Evolutionary conservation across 2,888 invertebrate genomes (phyloP).

Genomic region (Hydrotaea cyrtoneurina): DNA sequence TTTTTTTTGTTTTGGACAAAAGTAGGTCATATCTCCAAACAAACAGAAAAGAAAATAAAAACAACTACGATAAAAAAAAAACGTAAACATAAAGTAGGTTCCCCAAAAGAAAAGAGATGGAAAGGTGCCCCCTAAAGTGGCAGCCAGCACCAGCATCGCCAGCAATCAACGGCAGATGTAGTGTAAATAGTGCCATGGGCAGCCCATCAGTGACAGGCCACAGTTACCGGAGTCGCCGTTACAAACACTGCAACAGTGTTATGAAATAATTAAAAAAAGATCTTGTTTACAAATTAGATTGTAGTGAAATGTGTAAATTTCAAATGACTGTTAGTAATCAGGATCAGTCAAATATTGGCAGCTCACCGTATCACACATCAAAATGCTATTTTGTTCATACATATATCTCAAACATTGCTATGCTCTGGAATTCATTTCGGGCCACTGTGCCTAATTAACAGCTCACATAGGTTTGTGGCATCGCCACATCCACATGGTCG

Average conservation of each 20-base stretch:
- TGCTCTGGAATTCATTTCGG: too few species aligned
- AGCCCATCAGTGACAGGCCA: conserved; percentile 3
- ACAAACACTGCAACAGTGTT: too few species aligned
- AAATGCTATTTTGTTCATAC: too few species aligned
- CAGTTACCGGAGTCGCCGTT: background rate
- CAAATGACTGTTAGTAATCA: too few species aligned
- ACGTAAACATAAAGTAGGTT: conserved; percentile 50
- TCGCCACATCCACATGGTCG: background rate
- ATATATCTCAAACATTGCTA: too few species aligned
- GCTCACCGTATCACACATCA: too few species aligned
- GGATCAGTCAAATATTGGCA: too few species aligned
- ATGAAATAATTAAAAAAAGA: too few species aligned
- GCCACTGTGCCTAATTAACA: background rate
- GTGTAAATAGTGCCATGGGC: background rate
- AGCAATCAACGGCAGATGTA: background rate
- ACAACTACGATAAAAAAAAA: background rate
- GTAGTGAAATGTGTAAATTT: too few species aligned
- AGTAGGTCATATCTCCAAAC: conserved; percentile 61
- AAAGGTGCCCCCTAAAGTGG: background rate
- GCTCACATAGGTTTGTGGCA: background rate
- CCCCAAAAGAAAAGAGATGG: conserved; percentile 12
- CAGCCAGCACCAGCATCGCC: conserved; percentile 24
- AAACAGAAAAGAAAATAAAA: conserved; percentile 28
- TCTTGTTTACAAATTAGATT: too few species aligned
- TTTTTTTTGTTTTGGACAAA: conserved; percentile 35